Percentiles rank a stretch among this genome's conserved stretches.
Conservation (phyloP, 2,888 invertebrate genomes). For the Deroplatys truncata region DNA sequence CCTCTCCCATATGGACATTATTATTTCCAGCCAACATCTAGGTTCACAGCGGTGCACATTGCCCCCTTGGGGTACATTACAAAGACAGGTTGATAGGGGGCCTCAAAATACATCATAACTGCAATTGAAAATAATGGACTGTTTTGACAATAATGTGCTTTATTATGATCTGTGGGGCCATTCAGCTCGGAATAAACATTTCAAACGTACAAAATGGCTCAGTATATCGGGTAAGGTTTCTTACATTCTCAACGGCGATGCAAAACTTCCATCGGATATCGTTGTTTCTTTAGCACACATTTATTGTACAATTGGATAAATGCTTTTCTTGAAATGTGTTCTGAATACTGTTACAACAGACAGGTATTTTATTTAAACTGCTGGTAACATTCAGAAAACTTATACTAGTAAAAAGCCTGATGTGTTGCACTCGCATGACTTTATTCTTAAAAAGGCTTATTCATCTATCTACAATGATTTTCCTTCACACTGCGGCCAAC, state of each 20-base stretch:
- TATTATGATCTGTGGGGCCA: background rate
- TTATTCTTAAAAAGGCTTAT: no score
- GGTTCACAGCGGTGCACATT: background rate
- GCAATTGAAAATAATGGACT: background rate
- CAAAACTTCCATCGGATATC: no score
- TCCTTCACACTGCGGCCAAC: no score
- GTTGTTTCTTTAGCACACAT: no score
- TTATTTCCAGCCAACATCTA: background rate
- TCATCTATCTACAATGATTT: no score
- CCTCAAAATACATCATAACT: background rate
- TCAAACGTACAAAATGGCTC: background rate
- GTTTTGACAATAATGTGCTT: background rate
- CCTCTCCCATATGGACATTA: background rate
- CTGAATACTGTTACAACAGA: no score
- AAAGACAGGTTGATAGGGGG: background rate
- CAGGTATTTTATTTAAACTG: no score
- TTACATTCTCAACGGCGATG: background rate
- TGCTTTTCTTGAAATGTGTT: no score
- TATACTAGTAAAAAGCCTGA: no score
- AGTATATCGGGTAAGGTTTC: background rate
- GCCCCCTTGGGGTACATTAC: background rate
- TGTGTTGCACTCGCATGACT: no score
- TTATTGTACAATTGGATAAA: no score
- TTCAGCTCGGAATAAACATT: background rate
- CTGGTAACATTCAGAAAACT: no score